These are phyloP conservation scores for Tenthredo mesomela DNA, from an alignment of 2,888 invertebrate species.

Conservation along the genomic window DNA sequence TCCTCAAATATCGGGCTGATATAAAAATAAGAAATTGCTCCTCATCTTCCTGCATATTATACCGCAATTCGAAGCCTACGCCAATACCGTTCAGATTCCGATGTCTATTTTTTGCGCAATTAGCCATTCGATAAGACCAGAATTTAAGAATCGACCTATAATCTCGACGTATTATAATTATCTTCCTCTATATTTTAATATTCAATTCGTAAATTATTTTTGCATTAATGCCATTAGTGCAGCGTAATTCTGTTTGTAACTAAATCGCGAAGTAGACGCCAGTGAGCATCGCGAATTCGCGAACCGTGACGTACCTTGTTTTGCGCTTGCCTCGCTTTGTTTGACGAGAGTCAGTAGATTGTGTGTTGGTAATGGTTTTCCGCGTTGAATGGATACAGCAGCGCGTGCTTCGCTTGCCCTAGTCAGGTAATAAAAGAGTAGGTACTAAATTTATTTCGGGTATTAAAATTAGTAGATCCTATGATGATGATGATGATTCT, in stretches of 20 bases:
- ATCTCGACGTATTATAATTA: background rate
- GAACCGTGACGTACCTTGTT: slow-evolving; percentile 27
- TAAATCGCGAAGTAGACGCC: slow-evolving; percentile 9
- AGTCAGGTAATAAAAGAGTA: background rate
- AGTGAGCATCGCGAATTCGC: slow-evolving; percentile 11
- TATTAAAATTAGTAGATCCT: background rate
- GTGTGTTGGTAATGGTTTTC: slow-evolving; percentile 1
- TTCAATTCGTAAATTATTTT: too few relatives aligned
- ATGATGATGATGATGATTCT: background rate
- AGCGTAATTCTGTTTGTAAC: background rate
- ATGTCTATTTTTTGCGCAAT: background rate
- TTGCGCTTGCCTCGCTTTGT: slow-evolving; percentile 47
- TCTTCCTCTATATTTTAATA: background rate
- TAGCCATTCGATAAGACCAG: background rate
- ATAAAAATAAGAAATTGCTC: background rate
- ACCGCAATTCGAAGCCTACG: background rate
- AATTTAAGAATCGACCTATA: too few relatives aligned
- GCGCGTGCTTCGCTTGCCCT: slow-evolving; percentile 8
- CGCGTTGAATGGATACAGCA: background rate
- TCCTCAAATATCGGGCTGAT: background rate
- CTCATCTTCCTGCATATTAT: background rate
- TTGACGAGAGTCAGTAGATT: background rate
- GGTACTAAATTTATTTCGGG: background rate
- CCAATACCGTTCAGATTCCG: slow-evolving; percentile 29
- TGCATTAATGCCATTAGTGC: background rate